Evolutionary conservation across 2,113 vertebrate species (phyloP).

Genomic region (Caranx ignobilis): DNA sequence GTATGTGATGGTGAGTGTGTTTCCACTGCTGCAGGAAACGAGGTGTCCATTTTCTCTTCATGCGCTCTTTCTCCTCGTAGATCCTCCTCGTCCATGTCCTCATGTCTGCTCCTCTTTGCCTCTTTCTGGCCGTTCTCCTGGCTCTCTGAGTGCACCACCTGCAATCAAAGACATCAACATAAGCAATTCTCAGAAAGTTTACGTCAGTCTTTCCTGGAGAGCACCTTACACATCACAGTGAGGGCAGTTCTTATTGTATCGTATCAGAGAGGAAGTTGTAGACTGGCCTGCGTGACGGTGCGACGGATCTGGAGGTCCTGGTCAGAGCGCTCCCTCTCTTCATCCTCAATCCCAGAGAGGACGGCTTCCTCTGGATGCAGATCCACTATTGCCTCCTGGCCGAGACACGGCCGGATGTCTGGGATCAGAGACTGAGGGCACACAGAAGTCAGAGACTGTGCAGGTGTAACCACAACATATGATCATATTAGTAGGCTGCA

Average conservation of each 20-base stretch:
- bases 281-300: constrained; percentile 90
- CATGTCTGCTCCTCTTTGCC: constrained; percentile 83
- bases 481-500: background rate
- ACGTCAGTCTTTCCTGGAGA: background rate
- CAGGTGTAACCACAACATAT: background rate
- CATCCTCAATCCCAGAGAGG: constrained; percentile 89
- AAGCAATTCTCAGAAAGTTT: background rate
- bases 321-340: constrained; percentile 83
- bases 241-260: background rate
- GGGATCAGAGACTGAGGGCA: constrained; percentile 90
- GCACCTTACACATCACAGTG: background rate
- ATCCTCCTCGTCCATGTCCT: constrained; percentile 77
- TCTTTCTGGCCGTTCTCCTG: constrained; percentile 90
- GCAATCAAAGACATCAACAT: background rate
- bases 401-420: constrained; percentile 86
- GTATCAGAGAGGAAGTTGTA: background rate
- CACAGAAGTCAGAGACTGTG: background rate
- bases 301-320: constrained; percentile 92
- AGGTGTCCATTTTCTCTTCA: constrained; percentile 73
- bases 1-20: constrained; percentile 78
- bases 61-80: constrained; percentile 55
- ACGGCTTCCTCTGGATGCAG: constrained; percentile 90
- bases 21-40: constrained; percentile 81
- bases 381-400: constrained; percentile 90
- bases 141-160: constrained; percentile 88